A percentile compares a stretch with the other conserved stretches of the same genome.
phyloP scores from a whole-genome alignment of 2,113 vertebrate genomes.

The Dermatemys mawii region DNA sequence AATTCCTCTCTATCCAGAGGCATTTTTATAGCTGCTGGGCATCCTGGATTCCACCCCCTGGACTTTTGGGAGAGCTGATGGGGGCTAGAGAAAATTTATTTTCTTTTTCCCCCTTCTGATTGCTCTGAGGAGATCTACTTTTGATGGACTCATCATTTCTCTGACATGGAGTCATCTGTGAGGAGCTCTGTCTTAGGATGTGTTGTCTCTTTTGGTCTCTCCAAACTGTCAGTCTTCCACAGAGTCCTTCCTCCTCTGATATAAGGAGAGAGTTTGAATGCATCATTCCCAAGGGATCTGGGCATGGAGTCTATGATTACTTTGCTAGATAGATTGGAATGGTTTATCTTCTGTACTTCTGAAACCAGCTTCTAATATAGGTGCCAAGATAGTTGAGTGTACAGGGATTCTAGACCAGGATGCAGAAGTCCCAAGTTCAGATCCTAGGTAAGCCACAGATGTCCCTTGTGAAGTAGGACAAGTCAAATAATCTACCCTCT shows the following conservation, averaged over 20 bases:
- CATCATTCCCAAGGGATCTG: neutral
- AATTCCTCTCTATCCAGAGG: neutral
- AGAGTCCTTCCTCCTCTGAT: neutral
- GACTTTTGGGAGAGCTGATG: accelerated
- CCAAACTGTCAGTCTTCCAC: neutral
- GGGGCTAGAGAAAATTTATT: neutral
- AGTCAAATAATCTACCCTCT: neutral
- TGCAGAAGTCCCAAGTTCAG: neutral
- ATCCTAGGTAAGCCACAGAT: neutral
- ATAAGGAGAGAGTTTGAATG: neutral
- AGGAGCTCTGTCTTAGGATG: neutral
- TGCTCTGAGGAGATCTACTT: neutral
- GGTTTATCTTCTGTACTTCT: neutral
- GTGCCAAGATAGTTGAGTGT: neutral
- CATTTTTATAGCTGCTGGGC: neutral
- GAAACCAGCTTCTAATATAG: neutral
- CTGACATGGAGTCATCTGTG: neutral
- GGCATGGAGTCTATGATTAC: neutral
- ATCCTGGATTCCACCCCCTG: neutral
- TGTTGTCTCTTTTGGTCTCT: neutral
- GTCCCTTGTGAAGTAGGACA: neutral
- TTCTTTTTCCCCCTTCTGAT: accelerated
- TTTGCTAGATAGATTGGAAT: neutral
- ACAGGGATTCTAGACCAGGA: neutral
- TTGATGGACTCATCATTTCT: neutral